These are phyloP conservation scores for Rhopalosiphum padi DNA, from an alignment of 1,140 invertebrate species.

Conservation along the genomic window DNA sequence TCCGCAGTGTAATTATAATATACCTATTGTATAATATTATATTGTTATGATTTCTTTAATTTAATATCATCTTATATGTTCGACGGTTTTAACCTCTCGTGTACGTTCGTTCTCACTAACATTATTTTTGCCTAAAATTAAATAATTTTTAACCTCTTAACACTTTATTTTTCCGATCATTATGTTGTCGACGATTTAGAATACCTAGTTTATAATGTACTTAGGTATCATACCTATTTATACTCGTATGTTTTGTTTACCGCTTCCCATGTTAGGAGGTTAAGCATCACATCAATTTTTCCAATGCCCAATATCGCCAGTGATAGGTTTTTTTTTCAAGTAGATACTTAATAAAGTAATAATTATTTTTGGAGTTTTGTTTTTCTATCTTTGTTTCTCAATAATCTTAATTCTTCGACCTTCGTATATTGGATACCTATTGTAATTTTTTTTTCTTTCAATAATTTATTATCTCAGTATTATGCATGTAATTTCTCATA, in stretches of 20 bases:
- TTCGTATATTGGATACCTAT: background rate
- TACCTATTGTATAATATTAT: no score
- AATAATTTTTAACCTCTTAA: no score
- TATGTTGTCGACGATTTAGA: background rate
- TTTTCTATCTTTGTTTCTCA: background rate
- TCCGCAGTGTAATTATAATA: no score
- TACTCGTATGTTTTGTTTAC: no score
- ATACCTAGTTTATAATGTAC: no score
- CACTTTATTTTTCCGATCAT: background rate
- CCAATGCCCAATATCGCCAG: background rate
- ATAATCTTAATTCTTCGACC: background rate
- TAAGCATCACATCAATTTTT: no score
- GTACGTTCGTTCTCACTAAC: background rate
- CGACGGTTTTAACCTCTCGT: background rate
- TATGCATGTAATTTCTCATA: background rate
- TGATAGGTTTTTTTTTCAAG: no score
- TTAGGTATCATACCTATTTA: no score
- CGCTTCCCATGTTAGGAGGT: no score
- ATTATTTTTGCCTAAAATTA: background rate
- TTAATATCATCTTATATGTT: no score
- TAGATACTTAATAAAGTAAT: background rate
- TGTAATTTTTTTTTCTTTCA: background rate
- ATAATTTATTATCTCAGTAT: background rate
- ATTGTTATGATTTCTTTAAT: no score
- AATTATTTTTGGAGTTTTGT: background rate